Base-by-base conservation (phyloP, 2,797 vertebrate species). In the Sebastes taczanowskii region DNA sequence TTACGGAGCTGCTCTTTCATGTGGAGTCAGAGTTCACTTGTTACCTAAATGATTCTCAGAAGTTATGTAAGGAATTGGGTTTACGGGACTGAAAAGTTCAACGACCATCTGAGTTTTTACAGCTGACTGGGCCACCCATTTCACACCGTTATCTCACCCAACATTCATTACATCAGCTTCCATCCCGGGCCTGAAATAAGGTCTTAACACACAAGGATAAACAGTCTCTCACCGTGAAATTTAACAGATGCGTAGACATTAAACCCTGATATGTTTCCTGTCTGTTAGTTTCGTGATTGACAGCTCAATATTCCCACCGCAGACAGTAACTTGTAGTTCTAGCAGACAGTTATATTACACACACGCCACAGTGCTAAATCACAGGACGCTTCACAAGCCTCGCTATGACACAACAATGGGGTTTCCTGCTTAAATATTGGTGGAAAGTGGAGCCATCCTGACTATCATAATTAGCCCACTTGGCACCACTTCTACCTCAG, bases 21-120 rank as follows among this genome's bases (percentile, higher is more conserved):
- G 90, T 80, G 27, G 78, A 85, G 91, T 94, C 92, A 93, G 87
- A 88, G 91, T 92, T 94, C 88, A 91, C 52, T 46, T 77, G 82
- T 94, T 92, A 88, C 89, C 78, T 90, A 92, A 92, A 92, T 38
- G 72, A 81, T 90, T 94, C 86, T 69, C 60, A 86, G 86, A 90
- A 86, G 88, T 95, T 93, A 91, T 46, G 77, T 89, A 93, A 95
- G 84, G 7, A 78, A 46, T 29, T 32, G 56, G 52, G 72, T 84
- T 86, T 80, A 84, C 13, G n/a, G 29, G 79, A 68, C 65, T 62
- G 68, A 73, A 75, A 63, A 81, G 88, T 86, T 94, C 78, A 84
- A 49, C 2, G 30, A 78, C 79, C 78, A 42, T 78, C 77, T 70
- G 58, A 84, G 58, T 79, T 86, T 76, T 85, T 75, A 81, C 61